A percentile compares a stretch with the other conserved stretches of the same genome.
phyloP scores from a whole-genome alignment of 2,797 vertebrate species.

The Acanthiza pusilla region DNA sequence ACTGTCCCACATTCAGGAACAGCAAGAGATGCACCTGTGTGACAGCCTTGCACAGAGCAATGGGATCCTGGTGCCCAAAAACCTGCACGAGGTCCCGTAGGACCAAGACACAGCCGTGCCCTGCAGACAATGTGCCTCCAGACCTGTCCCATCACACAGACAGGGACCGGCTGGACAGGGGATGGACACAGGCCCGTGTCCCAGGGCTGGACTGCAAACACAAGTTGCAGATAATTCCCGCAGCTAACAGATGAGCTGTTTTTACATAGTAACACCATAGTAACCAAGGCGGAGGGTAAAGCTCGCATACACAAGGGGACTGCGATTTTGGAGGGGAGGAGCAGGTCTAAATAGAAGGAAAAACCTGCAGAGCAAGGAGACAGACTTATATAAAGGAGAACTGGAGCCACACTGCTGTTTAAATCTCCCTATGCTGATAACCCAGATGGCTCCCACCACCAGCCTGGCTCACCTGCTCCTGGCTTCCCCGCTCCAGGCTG shows the following conservation, averaged over 20 bases:
- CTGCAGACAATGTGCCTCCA: background rate
- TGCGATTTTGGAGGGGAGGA: background rate
- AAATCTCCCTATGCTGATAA: background rate
- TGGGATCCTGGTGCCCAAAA: rapidly evolving
- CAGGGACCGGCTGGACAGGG: background rate
- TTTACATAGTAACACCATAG: constrained; percentile 26
- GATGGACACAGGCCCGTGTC: rapidly evolving
- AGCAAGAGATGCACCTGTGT: rapidly evolving
- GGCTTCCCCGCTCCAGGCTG: background rate
- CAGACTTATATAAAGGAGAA: background rate
- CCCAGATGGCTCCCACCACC: background rate
- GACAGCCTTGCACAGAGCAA: rapidly evolving
- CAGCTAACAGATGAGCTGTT: background rate
- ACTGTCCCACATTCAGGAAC: rapidly evolving
- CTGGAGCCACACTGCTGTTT: background rate
- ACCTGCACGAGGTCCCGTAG: rapidly evolving
- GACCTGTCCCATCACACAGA: background rate
- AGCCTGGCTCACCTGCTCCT: background rate
- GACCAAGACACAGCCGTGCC: rapidly evolving
- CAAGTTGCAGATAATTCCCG: background rate
- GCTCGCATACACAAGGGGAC: background rate
- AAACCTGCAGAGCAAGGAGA: background rate
- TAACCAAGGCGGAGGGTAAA: background rate
- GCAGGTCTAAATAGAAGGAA: background rate
- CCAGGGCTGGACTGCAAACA: background rate